Evolutionary conservation across 2,113 vertebrate genomes (phyloP).

Genomic region (Cettia cetti): DNA sequence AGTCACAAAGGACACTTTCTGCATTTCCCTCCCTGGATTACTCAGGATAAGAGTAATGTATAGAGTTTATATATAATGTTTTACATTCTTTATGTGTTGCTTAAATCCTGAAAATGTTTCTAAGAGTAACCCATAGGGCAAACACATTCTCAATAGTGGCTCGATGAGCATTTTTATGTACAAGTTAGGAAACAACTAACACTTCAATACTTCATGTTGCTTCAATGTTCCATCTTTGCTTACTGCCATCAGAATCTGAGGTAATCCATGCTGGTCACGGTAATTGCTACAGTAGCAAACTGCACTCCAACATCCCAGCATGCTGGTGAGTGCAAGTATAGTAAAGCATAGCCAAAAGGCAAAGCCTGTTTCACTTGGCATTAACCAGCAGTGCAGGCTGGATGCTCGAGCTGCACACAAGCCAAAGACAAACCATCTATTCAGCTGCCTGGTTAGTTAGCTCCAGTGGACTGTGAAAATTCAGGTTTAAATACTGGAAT

Average conservation of each 20-base stretch:
- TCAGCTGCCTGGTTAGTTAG: neutral
- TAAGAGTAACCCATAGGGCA: neutral
- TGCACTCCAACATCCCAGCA: neutral
- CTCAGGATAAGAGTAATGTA: neutral
- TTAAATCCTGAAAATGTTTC: neutral
- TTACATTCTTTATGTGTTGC: neutral
- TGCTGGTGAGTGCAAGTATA: neutral
- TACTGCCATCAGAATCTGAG: neutral
- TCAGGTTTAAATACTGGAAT: neutral
- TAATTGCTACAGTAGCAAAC: neutral
- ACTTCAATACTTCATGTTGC: neutral
- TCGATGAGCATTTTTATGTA: neutral
- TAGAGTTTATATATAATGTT: neutral
- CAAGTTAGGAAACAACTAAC: neutral
- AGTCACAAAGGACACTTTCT: neutral
- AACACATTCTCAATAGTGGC: neutral
- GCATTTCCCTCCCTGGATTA: neutral
- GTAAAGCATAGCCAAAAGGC: neutral
- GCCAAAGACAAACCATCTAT: conserved; percentile 17
- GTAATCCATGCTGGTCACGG: neutral
- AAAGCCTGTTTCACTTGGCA: conserved; percentile 39
- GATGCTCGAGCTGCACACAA: neutral
- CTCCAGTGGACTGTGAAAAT: conserved; percentile 2
- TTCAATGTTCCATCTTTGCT: neutral
- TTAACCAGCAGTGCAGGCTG: neutral